Conservation (phyloP, 2,888 invertebrate genomes). For the Drosophila cognata region DNA sequence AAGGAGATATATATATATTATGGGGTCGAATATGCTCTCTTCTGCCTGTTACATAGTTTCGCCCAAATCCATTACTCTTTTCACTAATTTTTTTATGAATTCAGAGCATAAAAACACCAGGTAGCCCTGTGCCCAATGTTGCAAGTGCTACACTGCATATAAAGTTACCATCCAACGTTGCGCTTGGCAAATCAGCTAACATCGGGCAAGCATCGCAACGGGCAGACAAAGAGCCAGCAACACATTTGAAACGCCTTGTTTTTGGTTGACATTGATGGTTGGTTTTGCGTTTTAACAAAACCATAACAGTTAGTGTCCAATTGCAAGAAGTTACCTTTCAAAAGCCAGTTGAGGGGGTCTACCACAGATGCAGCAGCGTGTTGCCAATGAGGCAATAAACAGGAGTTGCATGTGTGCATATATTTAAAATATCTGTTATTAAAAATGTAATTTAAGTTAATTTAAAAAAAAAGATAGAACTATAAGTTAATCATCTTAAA, state of each 20-base stretch:
- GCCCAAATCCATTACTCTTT: not conserved
- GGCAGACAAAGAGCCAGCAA: slow-evolving; percentile 22
- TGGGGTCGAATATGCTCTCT: not conserved
- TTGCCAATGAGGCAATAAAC: slow-evolving; percentile 13
- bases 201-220: slow-evolving; percentile 22
- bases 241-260: slow-evolving; percentile 18
- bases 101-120: slow-evolving; percentile 3
- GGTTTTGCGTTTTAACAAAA: slow-evolving; percentile 50
- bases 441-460: not conserved
- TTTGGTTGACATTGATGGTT: slow-evolving; percentile 63
- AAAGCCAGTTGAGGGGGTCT: not conserved
- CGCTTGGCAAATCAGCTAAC: slow-evolving; percentile 51
- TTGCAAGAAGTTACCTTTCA: slow-evolving; percentile 34
- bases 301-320: slow-evolving; percentile 32
- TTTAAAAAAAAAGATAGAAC: too few species aligned
- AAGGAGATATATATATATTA: not conserved
- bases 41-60: not conserved
- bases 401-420: not conserved
- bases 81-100: not conserved
- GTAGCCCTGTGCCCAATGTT: slow-evolving; percentile 70
- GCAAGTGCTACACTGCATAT: slow-evolving; percentile 58
- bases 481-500: not conserved
- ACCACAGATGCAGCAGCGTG: slow-evolving; percentile 3
- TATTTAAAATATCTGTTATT: not conserved
- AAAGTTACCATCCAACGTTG: slow-evolving; percentile 63